These are phyloP conservation scores for Chlorospingus semifuscus DNA, from an alignment of 2,797 vertebrate species.

Conservation along the genomic window DNA sequence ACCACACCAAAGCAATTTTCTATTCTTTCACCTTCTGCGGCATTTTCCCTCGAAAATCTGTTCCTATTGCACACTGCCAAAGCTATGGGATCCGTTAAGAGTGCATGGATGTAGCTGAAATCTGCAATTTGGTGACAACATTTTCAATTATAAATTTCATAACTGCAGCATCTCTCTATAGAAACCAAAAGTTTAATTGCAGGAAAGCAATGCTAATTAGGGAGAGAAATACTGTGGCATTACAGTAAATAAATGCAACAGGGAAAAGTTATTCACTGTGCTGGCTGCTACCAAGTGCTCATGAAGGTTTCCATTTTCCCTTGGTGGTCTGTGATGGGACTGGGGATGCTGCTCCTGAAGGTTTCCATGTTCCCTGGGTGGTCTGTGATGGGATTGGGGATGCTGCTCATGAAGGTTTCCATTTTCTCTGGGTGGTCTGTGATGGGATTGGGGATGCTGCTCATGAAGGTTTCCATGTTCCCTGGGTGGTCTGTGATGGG, in stretches of 20 bases:
- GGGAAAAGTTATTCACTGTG: background rate
- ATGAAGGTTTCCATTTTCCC: background rate
- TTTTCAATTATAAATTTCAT: background rate
- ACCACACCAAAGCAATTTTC: slow-evolving; percentile 19
- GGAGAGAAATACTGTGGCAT: background rate
- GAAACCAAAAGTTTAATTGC: slow-evolving; percentile 20
- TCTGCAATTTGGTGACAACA: background rate
- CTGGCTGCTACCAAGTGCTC: background rate
- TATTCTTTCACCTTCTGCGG: slow-evolving; percentile 18
- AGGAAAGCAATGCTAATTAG: background rate
- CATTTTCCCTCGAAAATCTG: slow-evolving; percentile 6
- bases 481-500: background rate
- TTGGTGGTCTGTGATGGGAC: background rate
- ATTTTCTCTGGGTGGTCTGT: background rate
- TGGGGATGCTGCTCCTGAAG: background rate
- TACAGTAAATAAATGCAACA: background rate
- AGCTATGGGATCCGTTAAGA: background rate
- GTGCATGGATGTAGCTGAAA: background rate
- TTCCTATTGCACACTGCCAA: background rate
- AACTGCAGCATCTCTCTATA: background rate
- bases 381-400: background rate
- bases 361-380: background rate
- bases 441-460: background rate
- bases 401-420: background rate
- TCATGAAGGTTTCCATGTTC: background rate